Evolutionary conservation across 2,113 vertebrate species (phyloP), one percentile per base, ranked within the genome.

Genomic region (Nicator chloris): DNA sequence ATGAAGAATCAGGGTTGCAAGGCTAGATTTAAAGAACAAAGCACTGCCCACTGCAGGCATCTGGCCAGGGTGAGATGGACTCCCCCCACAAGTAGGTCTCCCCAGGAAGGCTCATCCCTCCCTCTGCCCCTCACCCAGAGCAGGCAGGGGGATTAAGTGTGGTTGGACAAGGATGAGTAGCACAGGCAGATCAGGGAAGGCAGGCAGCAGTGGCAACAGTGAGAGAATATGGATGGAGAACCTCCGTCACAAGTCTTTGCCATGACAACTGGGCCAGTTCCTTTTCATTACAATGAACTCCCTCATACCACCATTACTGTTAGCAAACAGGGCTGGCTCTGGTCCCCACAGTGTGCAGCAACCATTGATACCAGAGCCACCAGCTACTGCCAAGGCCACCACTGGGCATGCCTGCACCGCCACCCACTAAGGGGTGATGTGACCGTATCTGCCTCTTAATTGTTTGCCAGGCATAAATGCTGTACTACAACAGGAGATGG

Each of bases 251-350:
- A 15, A 76, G 40, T 11, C 79, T 95, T 95, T 85, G 59, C 83
- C 93, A 90, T 85, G 94, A 93, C 90, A 96, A 94, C 90, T 88
- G 54, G 60, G 64, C 73, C 59, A 40, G 66, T 20, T 85, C 69
- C 42, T 64, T 73, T 73, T 70, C 30, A 78, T 80, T 84, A 82
- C 79, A 72, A 42, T 31, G 59, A 83, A 54, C 66, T 84, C 45
- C 26, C 37, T 91, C 47, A 31, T 19, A 37, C 26, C 59, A 49
- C 69, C 71, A 13, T 19, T 69, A 30, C 3, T 40, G 51, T 12
- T 66, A 40, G 79, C 65, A 81, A 71, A 50, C 16, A 73, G 33
- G 92, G 90, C 78, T 70, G 31, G 44, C 35, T 68, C 56, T 71
- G 69, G 77, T 35, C 59, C 64, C 56, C 39, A 14, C 31, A 7